These are phyloP conservation scores for Teleogryllus oceanicus DNA, from an alignment of 2,888 invertebrate genomes.

Conservation along the genomic window DNA sequence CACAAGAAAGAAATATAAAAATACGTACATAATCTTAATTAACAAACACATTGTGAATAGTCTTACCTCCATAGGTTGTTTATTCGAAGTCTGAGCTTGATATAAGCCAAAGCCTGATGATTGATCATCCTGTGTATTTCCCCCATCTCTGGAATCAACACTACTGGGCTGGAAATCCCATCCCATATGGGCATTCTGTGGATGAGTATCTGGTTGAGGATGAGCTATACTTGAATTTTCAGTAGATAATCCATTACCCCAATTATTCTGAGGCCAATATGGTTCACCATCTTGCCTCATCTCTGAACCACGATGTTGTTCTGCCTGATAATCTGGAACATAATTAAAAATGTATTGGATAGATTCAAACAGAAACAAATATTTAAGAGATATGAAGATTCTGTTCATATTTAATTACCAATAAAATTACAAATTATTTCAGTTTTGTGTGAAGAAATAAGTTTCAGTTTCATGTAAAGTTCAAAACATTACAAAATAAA, in stretches of 20 bases:
- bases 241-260: background rate
- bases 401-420: too few species aligned
- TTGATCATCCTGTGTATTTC: background rate
- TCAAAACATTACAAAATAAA: too few species aligned
- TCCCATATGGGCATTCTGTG: background rate
- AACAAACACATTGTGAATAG: background rate
- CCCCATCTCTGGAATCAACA: background rate
- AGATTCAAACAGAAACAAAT: too few species aligned
- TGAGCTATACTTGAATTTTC: background rate
- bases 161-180: background rate
- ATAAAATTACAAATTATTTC: too few species aligned
- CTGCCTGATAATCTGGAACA: slow-evolving; percentile 42
- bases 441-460: too few species aligned
- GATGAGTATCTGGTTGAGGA: background rate
- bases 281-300: background rate
- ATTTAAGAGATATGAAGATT: too few species aligned
- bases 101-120: background rate
- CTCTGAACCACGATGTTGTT: background rate
- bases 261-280: background rate
- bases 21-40: too few species aligned
- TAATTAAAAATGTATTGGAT: too few species aligned
- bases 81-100: background rate
- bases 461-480: too few species aligned
- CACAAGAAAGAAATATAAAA: too few species aligned
- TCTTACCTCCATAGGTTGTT: background rate